Percentiles rank a stretch among this genome's conserved stretches.
These are phyloP conservation scores for Meandrina meandrites DNA, from an alignment of 92 coral and sea anemone species.

Conservation along the genomic window DNA sequence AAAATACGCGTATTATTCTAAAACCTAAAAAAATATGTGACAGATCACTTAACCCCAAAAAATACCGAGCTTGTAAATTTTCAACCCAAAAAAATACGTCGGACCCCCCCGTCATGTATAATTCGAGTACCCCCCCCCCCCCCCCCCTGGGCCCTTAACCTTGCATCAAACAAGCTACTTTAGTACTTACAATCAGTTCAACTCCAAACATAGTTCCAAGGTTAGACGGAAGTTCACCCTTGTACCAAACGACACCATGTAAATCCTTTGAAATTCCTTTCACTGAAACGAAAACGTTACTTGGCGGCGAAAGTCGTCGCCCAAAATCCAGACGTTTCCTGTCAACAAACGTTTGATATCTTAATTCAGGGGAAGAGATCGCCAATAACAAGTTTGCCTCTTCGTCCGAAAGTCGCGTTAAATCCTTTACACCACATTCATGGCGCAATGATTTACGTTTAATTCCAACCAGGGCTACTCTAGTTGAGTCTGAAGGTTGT, in stretches of 20 bases:
- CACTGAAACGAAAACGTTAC: constrained; percentile 51
- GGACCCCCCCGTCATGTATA: no score
- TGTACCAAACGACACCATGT: constrained; percentile 73
- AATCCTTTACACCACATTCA: neutral
- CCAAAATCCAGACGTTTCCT: constrained; percentile 57
- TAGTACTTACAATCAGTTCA: constrained; percentile 61
- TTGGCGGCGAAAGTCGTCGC: neutral
- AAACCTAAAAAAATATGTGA: no score
- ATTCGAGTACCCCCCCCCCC: no score
- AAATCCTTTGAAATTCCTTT: constrained; percentile 45
- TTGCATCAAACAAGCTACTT: no score
- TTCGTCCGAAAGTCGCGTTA: constrained; percentile 4
- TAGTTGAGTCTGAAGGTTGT: no score
- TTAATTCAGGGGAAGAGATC: constrained; percentile 51
- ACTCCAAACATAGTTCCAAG: constrained; percentile 88
- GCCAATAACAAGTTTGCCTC: constrained; percentile 60
- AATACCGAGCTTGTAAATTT: no score
- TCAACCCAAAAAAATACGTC: no score
- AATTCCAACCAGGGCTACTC: constrained; percentile 53
- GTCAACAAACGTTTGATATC: constrained; percentile 57
- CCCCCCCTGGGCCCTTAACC: no score
- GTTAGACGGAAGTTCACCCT: constrained; percentile 56
- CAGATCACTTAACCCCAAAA: no score
- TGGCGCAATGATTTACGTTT: constrained; percentile 15
- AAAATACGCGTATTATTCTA: no score